Conservation (phyloP, 2,113 vertebrate genomes). For the Apodemus speciosus region DNA sequence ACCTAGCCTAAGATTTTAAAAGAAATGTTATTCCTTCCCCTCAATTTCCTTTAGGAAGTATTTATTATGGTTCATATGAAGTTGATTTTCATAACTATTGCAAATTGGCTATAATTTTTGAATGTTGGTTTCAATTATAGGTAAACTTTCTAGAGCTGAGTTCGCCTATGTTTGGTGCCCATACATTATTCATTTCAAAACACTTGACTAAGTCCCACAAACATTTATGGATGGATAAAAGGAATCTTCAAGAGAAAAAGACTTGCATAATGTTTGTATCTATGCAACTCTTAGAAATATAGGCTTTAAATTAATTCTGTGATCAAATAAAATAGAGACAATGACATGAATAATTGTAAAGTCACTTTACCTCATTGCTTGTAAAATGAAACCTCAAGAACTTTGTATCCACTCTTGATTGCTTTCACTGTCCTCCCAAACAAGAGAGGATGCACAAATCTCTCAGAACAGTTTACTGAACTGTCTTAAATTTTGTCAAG, state of each 20-base stretch:
- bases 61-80: slow-evolving; percentile 34
- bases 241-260: slow-evolving; percentile 31
- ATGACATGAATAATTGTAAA: slow-evolving; percentile 9
- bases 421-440: slow-evolving; percentile 29
- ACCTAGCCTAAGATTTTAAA: slow-evolving; percentile 43
- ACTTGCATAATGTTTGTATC: neutral
- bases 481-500: slow-evolving; percentile 73
- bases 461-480: slow-evolving; percentile 40
- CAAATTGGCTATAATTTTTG: slow-evolving; percentile 30
- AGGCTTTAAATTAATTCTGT: slow-evolving; percentile 19
- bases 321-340: neutral
- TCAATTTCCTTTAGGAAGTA: neutral
- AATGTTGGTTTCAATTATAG: slow-evolving; percentile 31
- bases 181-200: slow-evolving; percentile 41
- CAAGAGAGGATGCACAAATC: neutral
- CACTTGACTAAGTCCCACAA: neutral
- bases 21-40: slow-evolving; percentile 16
- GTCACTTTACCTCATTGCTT: slow-evolving; percentile 16
- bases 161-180: neutral
- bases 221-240: neutral
- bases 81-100: slow-evolving; percentile 11
- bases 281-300: slow-evolving; percentile 28
- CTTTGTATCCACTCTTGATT: slow-evolving; percentile 31
- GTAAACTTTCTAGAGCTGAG: slow-evolving; percentile 44
- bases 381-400: neutral